Conservation (phyloP, 2,113 vertebrate species). For the Callaeas wilsoni region DNA sequence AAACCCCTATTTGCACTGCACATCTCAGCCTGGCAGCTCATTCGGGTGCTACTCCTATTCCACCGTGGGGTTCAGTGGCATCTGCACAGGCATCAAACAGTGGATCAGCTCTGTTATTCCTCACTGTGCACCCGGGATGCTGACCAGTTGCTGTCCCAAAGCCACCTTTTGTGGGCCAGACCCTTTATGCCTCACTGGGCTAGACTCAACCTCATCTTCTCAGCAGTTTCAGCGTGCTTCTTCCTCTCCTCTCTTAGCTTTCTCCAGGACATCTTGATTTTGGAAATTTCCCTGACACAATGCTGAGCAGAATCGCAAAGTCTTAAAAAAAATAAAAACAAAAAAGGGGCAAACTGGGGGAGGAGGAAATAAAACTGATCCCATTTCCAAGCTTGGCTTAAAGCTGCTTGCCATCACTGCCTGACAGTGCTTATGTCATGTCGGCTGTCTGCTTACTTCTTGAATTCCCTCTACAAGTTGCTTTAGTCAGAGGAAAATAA, state of each 20-base stretch:
- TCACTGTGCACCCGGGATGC: accelerated
- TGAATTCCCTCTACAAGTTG: neutral
- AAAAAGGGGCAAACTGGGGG: neutral
- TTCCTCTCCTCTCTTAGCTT: neutral
- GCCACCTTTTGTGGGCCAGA: accelerated
- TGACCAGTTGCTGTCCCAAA: neutral
- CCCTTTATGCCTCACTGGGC: accelerated
- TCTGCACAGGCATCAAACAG: neutral
- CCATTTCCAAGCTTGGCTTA: neutral
- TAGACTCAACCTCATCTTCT: neutral
- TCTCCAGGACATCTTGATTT: neutral
- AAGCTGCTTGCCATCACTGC: neutral
- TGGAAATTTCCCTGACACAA: neutral
- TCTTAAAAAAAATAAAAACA: too few species aligned
- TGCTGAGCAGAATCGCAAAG: neutral
- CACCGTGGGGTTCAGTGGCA: accelerated
- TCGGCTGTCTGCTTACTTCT: neutral
- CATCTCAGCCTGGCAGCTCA: neutral
- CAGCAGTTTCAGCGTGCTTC: neutral
- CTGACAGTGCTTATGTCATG: neutral
- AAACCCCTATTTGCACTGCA: neutral
- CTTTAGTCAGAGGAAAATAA: neutral
- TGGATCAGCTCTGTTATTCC: neutral
- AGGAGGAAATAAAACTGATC: neutral
- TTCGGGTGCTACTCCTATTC: accelerated